Evolutionary conservation across 2,113 vertebrate genomes (phyloP).

Genomic region (Crotalus tigris): DNA sequence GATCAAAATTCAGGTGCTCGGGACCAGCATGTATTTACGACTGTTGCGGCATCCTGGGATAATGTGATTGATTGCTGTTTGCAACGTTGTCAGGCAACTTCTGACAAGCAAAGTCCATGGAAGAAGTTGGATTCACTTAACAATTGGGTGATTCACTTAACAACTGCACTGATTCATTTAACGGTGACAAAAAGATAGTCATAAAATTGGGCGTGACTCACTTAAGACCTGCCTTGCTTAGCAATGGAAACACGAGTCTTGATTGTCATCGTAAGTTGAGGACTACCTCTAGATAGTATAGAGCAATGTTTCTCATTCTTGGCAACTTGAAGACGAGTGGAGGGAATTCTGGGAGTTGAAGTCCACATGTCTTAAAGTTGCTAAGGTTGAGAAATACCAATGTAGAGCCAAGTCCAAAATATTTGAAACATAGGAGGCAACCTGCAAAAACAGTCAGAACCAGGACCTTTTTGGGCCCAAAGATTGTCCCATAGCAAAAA

Average conservation of each 20-base stretch:
- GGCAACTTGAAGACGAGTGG: neutral
- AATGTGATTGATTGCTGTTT: neutral
- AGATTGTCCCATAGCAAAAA: neutral
- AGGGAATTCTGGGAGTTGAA: neutral
- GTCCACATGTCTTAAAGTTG: neutral
- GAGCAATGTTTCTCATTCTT: neutral
- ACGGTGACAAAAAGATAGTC: neutral
- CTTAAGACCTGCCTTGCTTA: neutral
- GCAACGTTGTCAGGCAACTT: neutral
- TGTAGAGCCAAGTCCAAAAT: neutral
- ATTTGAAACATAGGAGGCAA: neutral
- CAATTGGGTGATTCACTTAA: neutral
- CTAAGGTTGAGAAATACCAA: neutral
- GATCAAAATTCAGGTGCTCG: neutral
- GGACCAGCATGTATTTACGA: neutral
- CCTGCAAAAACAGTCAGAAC: neutral
- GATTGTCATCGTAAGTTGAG: neutral
- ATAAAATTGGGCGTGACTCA: neutral
- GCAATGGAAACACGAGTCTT: neutral
- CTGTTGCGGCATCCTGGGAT: neutral
- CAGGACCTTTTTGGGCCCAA: neutral
- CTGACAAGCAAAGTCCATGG: neutral
- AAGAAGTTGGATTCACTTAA: neutral
- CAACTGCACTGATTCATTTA: neutral
- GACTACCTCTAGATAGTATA: neutral